Evolutionary conservation across 2,113 vertebrate species (phyloP).

Genomic region (Progne subis): DNA sequence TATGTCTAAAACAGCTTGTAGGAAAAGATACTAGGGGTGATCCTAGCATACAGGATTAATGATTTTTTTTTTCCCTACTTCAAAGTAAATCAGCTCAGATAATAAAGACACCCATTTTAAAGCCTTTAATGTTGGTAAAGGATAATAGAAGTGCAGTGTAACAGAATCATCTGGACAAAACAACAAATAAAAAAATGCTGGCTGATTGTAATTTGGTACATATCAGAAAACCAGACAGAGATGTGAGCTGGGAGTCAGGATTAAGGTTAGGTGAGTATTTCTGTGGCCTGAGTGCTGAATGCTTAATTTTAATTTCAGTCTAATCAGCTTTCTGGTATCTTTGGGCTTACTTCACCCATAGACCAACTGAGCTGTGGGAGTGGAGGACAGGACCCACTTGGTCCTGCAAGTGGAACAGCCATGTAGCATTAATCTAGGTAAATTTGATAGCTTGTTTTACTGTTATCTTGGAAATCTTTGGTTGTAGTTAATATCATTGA

Average conservation of each 20-base stretch:
- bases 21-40: not conserved
- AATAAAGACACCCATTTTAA: not conserved
- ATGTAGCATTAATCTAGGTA: not conserved
- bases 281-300: not conserved
- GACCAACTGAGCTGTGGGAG: not conserved
- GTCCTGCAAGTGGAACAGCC: not conserved
- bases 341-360: not conserved
- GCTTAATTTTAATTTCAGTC: constrained; percentile 6
- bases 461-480: not conserved
- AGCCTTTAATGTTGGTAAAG: not conserved
- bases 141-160: not conserved
- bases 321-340: constrained; percentile 18
- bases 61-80: not conserved
- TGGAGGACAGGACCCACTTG: not conserved
- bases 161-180: not conserved
- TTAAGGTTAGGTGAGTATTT: not conserved
- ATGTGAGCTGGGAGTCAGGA: not conserved
- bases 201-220: not conserved
- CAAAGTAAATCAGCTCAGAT: not conserved
- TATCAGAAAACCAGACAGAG: not conserved
- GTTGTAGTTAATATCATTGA: not conserved
- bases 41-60: not conserved
- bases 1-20: not conserved
- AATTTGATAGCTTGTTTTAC: not conserved
- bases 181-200: not conserved